Evolutionary conservation across 2,888 invertebrate species (phyloP).

Genomic region (Zeuzera pyrina): DNA sequence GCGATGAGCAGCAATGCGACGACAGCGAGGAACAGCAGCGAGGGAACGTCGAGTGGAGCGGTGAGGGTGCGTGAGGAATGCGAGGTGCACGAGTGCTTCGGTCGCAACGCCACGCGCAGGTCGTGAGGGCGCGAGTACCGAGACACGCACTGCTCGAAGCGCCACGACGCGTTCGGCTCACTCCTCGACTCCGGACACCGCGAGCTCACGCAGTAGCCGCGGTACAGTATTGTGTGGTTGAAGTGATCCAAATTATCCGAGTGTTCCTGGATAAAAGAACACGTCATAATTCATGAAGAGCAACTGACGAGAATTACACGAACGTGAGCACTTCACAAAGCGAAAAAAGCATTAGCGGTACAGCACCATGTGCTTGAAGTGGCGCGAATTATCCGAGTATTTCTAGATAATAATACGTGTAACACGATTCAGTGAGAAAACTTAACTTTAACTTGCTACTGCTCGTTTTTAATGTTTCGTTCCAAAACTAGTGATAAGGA

Average conservation of each 20-base stretch:
- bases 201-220: conserved; percentile 21
- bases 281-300: too few relatives aligned
- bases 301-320: too few relatives aligned
- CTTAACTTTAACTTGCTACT: too few relatives aligned
- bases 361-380: too few relatives aligned
- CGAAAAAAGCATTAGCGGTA: too few relatives aligned
- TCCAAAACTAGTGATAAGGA: too few relatives aligned
- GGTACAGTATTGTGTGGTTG: conserved; percentile 22
- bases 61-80: too few relatives aligned
- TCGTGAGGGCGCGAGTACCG: conserved; percentile 24
- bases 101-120: conserved; percentile 21
- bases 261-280: conserved; percentile 13
- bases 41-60: conserved; percentile 17
- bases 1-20: conserved; percentile 20
- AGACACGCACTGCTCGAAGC: conserved; percentile 19
- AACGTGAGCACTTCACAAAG: too few relatives aligned
- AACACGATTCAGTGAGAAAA: too few relatives aligned
- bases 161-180: conserved; percentile 4
- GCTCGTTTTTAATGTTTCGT: too few relatives aligned
- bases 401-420: too few relatives aligned
- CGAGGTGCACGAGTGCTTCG: conserved; percentile 33
- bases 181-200: conserved; percentile 16
- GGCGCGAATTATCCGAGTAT: too few relatives aligned
- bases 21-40: conserved; percentile 23
- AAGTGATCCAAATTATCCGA: conserved; percentile 16